These are phyloP conservation scores for Elephantulus edwardii DNA, from an alignment of 2,113 vertebrate genomes.

Conservation along the genomic window DNA sequence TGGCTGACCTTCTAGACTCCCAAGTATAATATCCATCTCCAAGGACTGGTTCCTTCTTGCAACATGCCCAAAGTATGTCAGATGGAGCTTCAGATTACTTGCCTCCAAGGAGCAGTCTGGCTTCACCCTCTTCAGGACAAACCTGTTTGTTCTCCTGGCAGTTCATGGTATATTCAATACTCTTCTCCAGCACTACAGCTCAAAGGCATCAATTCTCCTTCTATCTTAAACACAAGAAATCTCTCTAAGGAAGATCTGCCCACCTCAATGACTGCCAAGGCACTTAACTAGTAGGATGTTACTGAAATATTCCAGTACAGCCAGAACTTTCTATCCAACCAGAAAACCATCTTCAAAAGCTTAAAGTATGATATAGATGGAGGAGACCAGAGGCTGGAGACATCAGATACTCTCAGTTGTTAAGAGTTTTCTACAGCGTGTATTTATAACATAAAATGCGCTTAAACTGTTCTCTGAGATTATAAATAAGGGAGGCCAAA, in stretches of 20 bases:
- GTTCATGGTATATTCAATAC: no score
- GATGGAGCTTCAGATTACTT: no score
- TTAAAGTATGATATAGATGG: neutral
- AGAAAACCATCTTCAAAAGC: constrained; percentile 52
- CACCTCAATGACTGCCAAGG: constrained; percentile 46
- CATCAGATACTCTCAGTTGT: neutral
- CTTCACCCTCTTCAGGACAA: no score
- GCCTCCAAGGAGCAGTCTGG: no score
- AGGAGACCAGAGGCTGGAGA: neutral
- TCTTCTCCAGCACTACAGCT: no score
- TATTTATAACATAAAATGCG: neutral
- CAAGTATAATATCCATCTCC: no score
- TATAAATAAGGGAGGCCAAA: neutral
- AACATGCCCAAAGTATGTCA: no score
- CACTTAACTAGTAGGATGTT: constrained; percentile 33
- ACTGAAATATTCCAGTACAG: constrained; percentile 29
- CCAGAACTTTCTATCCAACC: constrained; percentile 26
- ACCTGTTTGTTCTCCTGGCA: no score
- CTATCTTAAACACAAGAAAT: constrained; percentile 15
- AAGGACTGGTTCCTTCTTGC: no score
- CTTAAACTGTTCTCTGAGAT: neutral
- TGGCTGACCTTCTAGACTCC: no score
- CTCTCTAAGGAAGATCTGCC: neutral
- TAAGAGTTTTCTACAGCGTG: neutral
- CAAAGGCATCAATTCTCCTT: no score